Conservation (phyloP, 2,113 vertebrate species). For the Loxodonta africana region DNA sequence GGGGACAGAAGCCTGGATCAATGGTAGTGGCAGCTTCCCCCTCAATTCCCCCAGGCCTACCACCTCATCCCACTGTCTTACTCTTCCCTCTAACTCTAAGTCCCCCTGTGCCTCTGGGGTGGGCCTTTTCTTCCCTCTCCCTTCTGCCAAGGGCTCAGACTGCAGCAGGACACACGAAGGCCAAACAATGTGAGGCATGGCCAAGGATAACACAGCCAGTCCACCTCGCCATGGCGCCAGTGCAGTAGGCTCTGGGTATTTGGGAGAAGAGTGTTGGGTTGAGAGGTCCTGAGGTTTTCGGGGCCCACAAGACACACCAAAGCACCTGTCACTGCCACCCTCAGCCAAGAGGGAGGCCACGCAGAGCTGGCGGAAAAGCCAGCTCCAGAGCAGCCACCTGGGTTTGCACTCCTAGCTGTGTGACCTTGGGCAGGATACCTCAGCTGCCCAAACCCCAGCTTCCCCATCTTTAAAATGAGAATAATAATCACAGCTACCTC, state of each 20-base stretch:
- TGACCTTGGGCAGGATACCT: constrained; percentile 7
- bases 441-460: background rate
- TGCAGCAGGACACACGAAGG: background rate
- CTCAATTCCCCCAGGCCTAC: rapidly evolving
- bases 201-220: background rate
- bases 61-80: background rate
- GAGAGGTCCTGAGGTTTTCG: background rate
- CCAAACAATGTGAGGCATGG: background rate
- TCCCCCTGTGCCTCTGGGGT: background rate
- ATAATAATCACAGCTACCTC: constrained; percentile 33
- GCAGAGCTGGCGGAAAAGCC: background rate
- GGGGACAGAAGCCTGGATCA: background rate
- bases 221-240: rapidly evolving
- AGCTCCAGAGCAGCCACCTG: rapidly evolving
- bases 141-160: background rate
- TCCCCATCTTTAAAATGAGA: constrained; percentile 45
- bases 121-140: background rate
- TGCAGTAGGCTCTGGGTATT: background rate
- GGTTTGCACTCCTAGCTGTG: background rate
- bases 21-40: background rate
- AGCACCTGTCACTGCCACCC: background rate
- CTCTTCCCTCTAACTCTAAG: background rate
- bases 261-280: background rate
- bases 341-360: background rate
- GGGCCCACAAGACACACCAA: background rate